A percentile compares a stretch with the other conserved stretches of the same genome.
Evolutionary conservation across 2,797 vertebrate species (phyloP).

Genomic region (Pelodytes ibericus): DNA sequence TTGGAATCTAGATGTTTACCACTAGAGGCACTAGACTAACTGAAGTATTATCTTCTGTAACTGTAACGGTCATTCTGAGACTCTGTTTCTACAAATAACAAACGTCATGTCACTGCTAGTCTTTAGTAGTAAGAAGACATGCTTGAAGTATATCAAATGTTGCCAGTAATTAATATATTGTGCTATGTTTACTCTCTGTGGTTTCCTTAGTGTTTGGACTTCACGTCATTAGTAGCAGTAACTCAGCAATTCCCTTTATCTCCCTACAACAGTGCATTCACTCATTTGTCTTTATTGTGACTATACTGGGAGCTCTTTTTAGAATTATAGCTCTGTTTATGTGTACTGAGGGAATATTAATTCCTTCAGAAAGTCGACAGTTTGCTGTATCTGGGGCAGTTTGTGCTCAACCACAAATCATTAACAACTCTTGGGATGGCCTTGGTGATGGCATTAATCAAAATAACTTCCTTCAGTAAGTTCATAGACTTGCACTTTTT

Average conservation of each 20-base stretch:
- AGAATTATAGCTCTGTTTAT: constrained; percentile 46
- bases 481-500: constrained; percentile 35
- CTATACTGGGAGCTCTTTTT: constrained; percentile 39
- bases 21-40: constrained; percentile 10
- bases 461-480: constrained; percentile 27
- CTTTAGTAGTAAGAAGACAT: constrained; percentile 22
- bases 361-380: constrained; percentile 50
- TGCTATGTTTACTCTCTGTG: constrained; percentile 11
- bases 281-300: constrained; percentile 44
- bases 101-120: constrained; percentile 20
- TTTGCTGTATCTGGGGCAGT: constrained; percentile 40
- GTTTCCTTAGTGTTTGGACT: constrained; percentile 8
- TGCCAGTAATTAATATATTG: constrained; percentile 33
- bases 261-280: constrained; percentile 2
- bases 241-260: constrained; percentile 29
- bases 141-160: constrained; percentile 31
- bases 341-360: constrained; percentile 53
- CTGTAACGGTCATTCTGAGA: not conserved
- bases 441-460: constrained; percentile 49
- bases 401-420: constrained; percentile 31
- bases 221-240: not conserved
- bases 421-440: constrained; percentile 40
- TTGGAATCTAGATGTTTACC: not conserved
- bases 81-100: constrained; percentile 1
- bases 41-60: constrained; percentile 10